phyloP scores from a whole-genome alignment of 2,888 invertebrate species.

The Vandiemenella viatica region DNA sequence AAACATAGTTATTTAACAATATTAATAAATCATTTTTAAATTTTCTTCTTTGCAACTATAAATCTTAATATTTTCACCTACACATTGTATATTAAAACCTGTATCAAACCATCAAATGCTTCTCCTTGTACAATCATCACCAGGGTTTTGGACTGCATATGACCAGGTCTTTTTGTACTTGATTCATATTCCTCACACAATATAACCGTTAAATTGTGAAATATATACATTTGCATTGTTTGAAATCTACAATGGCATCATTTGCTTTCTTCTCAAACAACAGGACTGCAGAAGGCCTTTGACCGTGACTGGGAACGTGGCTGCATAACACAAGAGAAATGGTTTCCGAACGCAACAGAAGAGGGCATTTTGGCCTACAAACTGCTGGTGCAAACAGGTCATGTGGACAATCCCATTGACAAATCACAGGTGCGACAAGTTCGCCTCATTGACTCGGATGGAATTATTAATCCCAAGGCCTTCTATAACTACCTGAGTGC shows the following conservation, averaged over 20 bases:
- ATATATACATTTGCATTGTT: neutral
- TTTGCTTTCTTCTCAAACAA: neutral
- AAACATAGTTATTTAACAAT: no score
- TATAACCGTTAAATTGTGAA: no score
- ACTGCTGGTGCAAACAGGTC: conserved; percentile 87
- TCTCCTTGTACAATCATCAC: no score
- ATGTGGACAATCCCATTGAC: conserved; percentile 86
- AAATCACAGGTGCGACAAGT: conserved; percentile 64
- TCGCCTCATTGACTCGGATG: conserved; percentile 58
- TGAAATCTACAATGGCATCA: neutral
- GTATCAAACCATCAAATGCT: no score
- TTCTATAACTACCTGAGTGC: conserved; percentile 97
- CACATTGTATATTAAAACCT: no score
- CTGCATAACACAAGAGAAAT: conserved; percentile 59
- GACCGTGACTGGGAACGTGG: conserved; percentile 63
- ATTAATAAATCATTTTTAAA: no score
- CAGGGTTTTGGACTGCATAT: no score
- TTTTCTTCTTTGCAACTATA: no score
- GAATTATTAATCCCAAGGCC: conserved; percentile 71
- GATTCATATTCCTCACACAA: no score
- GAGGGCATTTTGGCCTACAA: conserved; percentile 91
- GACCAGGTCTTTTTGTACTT: no score
- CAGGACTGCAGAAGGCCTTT: conserved; percentile 68
- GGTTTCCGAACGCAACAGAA: conserved; percentile 79
- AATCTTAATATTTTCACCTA: no score